A percentile compares a stretch with the other conserved stretches of the same genome.
phyloP scores from a whole-genome alignment of 2,113 vertebrate genomes.

The Hydrolagus affinis region DNA sequence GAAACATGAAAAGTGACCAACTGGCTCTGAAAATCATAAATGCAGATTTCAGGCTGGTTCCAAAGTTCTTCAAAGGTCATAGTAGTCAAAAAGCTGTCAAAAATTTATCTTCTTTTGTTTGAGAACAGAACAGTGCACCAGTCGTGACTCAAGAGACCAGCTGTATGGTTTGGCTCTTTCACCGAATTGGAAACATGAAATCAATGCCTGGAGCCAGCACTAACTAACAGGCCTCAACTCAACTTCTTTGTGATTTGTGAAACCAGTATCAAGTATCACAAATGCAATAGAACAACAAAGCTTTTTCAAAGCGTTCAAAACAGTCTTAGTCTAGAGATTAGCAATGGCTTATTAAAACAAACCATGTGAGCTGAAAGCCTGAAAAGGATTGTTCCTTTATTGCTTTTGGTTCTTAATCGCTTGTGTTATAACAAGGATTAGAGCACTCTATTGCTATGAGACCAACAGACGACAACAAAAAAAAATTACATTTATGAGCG shows the following conservation, averaged over 20 bases:
- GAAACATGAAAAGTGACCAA: not conserved
- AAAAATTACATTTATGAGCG: no score
- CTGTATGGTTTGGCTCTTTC: not conserved
- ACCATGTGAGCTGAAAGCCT: not conserved
- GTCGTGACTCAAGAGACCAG: not conserved
- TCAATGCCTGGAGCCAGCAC: no score
- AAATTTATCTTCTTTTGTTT: not conserved
- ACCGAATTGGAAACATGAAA: no score
- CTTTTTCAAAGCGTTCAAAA: not conserved
- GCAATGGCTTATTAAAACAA: conserved; percentile 1
- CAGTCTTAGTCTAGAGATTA: not conserved
- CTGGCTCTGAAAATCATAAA: not conserved
- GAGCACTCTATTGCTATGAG: not conserved
- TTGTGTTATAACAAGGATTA: conserved; percentile 7
- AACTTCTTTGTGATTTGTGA: not conserved
- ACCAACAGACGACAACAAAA: no score
- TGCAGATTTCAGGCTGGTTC: not conserved
- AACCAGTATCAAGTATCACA: not conserved
- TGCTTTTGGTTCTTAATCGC: not conserved
- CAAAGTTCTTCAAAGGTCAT: not conserved
- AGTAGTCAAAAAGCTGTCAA: not conserved
- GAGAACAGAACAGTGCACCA: not conserved
- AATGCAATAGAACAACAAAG: not conserved
- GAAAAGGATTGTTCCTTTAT: not conserved
- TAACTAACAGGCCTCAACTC: not conserved